Evolutionary conservation across 1,140 invertebrate species (phyloP).

Genomic region (Babylonia areolata): DNA sequence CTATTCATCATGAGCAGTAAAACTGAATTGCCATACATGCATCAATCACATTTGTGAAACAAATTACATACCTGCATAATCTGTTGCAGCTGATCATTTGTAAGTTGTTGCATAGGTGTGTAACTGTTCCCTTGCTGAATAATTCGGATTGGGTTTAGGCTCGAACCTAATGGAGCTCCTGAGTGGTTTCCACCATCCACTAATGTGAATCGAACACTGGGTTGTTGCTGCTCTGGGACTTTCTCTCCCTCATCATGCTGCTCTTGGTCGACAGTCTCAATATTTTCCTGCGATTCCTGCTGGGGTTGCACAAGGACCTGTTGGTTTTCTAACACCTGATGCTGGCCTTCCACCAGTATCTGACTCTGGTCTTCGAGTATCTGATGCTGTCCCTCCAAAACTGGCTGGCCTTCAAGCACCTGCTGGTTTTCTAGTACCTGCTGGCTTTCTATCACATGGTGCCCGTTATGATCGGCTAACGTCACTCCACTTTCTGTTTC

Average conservation of each 20-base stretch:
- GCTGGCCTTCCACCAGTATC: constrained; percentile 1
- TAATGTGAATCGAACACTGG: constrained; percentile 48
- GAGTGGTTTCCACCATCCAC: constrained; percentile 70
- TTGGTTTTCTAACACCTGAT: constrained; percentile 5
- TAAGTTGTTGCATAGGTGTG: constrained; percentile 80
- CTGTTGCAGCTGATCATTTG: constrained; percentile 80
- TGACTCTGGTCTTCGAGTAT: constrained; percentile 29
- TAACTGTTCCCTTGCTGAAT: constrained; percentile 81
- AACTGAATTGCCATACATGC: too few relatives aligned
- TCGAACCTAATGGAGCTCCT: constrained; percentile 79
- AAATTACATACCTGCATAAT: constrained; percentile 78
- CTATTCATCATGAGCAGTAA: too few relatives aligned
- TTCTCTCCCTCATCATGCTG: neutral
- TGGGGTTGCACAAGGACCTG: constrained; percentile 15
- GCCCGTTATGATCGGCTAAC: constrained; percentile 13
- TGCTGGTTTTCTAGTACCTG: constrained; percentile 2
- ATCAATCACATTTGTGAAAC: too few relatives aligned
- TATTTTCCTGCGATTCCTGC: neutral
- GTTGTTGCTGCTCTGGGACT: neutral
- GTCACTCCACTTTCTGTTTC: constrained; percentile 1
- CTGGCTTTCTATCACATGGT: constrained; percentile 19
- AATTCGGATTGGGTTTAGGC: constrained; percentile 82
- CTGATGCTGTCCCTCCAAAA: neutral
- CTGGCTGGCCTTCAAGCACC: constrained; percentile 14
- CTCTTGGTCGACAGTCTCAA: too few relatives aligned